Conservation (phyloP, 2,113 vertebrate genomes). For the Hippocampus abdominalis region DNA sequence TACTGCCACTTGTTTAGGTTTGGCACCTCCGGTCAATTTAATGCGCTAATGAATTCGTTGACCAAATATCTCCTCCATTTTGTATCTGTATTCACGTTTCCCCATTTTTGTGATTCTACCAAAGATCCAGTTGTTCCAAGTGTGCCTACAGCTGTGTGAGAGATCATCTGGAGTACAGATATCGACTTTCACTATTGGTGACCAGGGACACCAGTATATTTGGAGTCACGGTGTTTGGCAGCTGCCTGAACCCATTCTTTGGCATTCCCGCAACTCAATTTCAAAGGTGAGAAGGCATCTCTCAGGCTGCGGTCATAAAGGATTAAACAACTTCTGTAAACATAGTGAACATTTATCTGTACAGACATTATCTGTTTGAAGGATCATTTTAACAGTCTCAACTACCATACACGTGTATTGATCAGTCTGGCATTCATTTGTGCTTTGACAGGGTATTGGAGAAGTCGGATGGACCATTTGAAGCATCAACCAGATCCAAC, state of each 20-base stretch:
- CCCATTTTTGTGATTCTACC: neutral
- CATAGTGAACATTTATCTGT: too few relatives aligned
- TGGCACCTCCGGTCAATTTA: too few relatives aligned
- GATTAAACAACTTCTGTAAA: neutral
- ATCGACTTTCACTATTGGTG: slow-evolving; percentile 65
- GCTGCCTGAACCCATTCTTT: slow-evolving; percentile 65
- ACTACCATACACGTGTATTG: neutral
- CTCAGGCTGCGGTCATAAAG: neutral
- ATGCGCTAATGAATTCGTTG: too few relatives aligned
- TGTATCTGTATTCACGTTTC: neutral
- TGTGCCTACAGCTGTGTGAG: slow-evolving; percentile 60
- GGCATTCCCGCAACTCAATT: slow-evolving; percentile 63
- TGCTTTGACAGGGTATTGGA: slow-evolving; percentile 46
- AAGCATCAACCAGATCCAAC: slow-evolving; percentile 23
- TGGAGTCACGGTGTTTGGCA: slow-evolving; percentile 70
- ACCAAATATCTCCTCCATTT: too few relatives aligned
- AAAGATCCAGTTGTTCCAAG: slow-evolving; percentile 56
- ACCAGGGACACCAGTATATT: slow-evolving; percentile 53
- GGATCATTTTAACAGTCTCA: neutral
- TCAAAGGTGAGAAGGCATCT: slow-evolving; percentile 52
- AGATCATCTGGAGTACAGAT: slow-evolving; percentile 61
- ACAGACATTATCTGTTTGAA: too few relatives aligned
- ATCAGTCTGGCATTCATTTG: neutral
- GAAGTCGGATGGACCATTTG: slow-evolving; percentile 19
- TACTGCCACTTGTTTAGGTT: too few relatives aligned